These are phyloP conservation scores for Polypterus senegalus DNA, from an alignment of 2,113 vertebrate genomes.

Conservation along the genomic window DNA sequence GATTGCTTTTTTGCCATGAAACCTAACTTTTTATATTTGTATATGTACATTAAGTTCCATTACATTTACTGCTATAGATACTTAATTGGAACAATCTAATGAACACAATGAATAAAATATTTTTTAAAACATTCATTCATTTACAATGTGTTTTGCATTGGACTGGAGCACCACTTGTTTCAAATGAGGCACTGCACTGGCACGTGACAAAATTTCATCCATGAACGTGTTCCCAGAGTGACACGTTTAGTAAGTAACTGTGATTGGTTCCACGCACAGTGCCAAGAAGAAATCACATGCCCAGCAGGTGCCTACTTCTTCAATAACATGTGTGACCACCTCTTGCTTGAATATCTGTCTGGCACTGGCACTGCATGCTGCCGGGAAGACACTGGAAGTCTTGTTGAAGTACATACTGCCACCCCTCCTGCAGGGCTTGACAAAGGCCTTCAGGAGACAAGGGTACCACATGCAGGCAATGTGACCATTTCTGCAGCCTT, in stretches of 20 bases:
- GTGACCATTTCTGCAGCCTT: slow-evolving; percentile 26
- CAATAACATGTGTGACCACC: slow-evolving; percentile 42
- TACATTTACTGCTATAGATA: too few species aligned
- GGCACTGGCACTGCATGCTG: slow-evolving; percentile 38
- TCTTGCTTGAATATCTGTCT: slow-evolving; percentile 33
- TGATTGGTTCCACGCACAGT: slow-evolving; percentile 36
- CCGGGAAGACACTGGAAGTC: slow-evolving; percentile 52
- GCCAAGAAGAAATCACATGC: slow-evolving; percentile 50
- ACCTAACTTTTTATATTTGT: too few species aligned
- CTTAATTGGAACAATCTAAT: too few species aligned
- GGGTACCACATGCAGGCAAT: slow-evolving; percentile 32
- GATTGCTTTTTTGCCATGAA: too few species aligned
- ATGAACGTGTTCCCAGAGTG: slow-evolving; percentile 28
- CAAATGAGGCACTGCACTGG: slow-evolving; percentile 2
- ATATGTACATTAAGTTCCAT: too few species aligned
- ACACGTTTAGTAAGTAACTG: slow-evolving; percentile 43
- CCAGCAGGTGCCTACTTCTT: slow-evolving; percentile 44
- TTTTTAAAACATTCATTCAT: too few species aligned
- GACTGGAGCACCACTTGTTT: too few species aligned
- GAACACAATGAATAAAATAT: too few species aligned
- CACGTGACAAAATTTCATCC: slow-evolving; percentile 6
- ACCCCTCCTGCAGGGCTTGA: slow-evolving; percentile 36
- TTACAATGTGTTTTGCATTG: too few species aligned
- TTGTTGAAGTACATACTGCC: slow-evolving; percentile 40
- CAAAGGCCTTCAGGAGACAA: slow-evolving; percentile 23